Evolutionary conservation across 2,888 invertebrate genomes (phyloP), one percentile per base, ranked within the genome.

Genomic region (Pherbina coryleti): DNA sequence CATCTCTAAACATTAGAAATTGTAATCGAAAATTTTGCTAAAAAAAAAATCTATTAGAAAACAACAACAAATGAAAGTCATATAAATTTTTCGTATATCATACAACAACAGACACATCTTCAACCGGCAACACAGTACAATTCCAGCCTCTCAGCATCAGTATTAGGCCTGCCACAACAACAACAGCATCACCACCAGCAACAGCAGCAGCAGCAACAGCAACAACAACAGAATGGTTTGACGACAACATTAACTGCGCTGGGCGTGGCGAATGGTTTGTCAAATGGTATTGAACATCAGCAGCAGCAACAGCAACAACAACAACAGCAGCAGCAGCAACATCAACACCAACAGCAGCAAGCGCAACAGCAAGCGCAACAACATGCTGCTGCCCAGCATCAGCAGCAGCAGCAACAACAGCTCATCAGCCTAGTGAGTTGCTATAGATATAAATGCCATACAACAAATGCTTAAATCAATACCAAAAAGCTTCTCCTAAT

Each of bases 371-470:
- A 82, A 55, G 79, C 82, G 77, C 83, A 78, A 51, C 81, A 79
- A 25, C 80, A 79, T 31, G 28, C 31, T 57, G 34, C 73, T 51
- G 25, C 55, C 5, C 67, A 77, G 51, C 81, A 53, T 78, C 80
- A 69, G 19, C 82, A 82, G 25, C 73, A 71, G n/a, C 79, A 77
- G 53, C 79, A 83, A 82, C 81, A 85, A 81, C 84, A 83, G 81
- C 85, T 83, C 79, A 87, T 88, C 85, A 89, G 87, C 87, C 89
- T 89, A 88, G 89, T 89, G 89, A 89, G 89, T 89, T 78, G 76
- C 78, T 60, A 60, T 74, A 70, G 25, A 64, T 67, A 62, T 62
- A 49, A 49, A 44, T 62, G 62, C 9, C 62, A 8, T 28, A 49
- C 51, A 51, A 8, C 9, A 19, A 19, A 14, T 34, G 19, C 22